Evolutionary conservation across 1,140 invertebrate genomes (phyloP), one percentile per base, ranked within the genome.

Genomic region (Nephila pilipes): DNA sequence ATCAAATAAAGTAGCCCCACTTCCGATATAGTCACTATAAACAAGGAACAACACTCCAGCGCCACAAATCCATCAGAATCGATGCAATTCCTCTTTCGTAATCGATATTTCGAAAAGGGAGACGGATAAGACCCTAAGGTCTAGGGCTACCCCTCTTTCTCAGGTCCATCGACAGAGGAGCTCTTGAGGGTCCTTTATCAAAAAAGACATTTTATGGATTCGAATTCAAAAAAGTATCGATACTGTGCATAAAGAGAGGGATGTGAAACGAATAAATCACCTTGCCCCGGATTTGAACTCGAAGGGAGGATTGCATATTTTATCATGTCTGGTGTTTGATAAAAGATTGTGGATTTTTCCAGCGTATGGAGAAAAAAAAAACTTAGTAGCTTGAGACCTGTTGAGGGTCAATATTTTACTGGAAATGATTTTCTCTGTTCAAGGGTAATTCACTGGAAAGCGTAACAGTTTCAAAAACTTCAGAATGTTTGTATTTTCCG

Each of bases 31-130:
- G 25, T 75, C 29, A 29, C 14, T 29, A 29, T 75, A 75, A 75
- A 75, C 69, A 36, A 75, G 32, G 69, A 75, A 75, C 69, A 75
- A 75, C 69, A 75, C 69, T 75, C 32, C 29, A 75, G 69, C 25
- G 18, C 29, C 32, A 29, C 29, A 25, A 32, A 75, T 75, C 10
- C 29, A 75, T 75, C 69, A 75, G 12, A 46, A 36, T 75, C 69
- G 69, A 75, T 75, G 36, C 69, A 75, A 46, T 29, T 12, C 32
- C 25, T 29, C 3, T 18, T 29, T 75, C 29, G 32, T 32, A 75
- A 75, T 75, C 69, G 32, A 36, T 75, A 75, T 75, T 29, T 25
- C 8, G n/a, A 25, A 83, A 83, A 83, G 46, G 38, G 38, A 83
- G 80, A 83, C 46, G 80, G 80, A 83, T 83, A 54, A 38, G 38